Base-by-base conservation (phyloP, 2,797 vertebrate species). In the Hipposideros larvatus region DNA sequence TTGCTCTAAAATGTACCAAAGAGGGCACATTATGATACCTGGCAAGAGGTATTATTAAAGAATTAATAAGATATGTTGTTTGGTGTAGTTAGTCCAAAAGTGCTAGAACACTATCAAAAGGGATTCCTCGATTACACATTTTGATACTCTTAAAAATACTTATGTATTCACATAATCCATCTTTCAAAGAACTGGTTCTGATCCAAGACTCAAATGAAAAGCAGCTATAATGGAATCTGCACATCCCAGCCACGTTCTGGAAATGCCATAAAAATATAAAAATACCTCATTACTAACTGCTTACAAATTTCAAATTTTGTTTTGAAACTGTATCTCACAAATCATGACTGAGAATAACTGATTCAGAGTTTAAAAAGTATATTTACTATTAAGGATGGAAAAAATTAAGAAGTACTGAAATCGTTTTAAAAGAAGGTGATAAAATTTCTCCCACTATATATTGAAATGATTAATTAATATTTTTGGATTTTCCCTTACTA, bases 181-280 rank as follows among this genome's bases (percentile, higher is more conserved):
- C 93, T 79, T 87, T 97, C 37, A 18, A 48, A 93, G 22, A 98
- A 87, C 26, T 95, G 95, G 63, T 82, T 96, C 68, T 84, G 79
- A 91, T 90, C 94, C 93, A 97, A 92, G 65, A 78, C 37, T 96
- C 59, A 95, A 96, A 97, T 75, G 13, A 97, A 97, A 97, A 92
- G 92, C 80, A 97, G 89, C 48, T 86, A 87, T 80, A 51, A 21
- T 91, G 70, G 88, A 98, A 97, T 97, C 92, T 93, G 55, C 65
- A 90, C 34, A 92, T 74, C 65, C 96, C 61, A 88, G 96, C 85
- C 95, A 96, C 82, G 59, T 96, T 97, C 97, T 96, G 93, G 73
- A 95, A 98, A 95, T 96, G 71, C 79, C 85, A 94, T 97, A 93
- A 96, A 79, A 96, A 95, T 74, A 94, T 66, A 97, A 95, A 97